Evolutionary conservation across 2,113 vertebrate species (phyloP), one percentile per base, ranked within the genome.

Genomic region (Haplochromis vanheusdeni): DNA sequence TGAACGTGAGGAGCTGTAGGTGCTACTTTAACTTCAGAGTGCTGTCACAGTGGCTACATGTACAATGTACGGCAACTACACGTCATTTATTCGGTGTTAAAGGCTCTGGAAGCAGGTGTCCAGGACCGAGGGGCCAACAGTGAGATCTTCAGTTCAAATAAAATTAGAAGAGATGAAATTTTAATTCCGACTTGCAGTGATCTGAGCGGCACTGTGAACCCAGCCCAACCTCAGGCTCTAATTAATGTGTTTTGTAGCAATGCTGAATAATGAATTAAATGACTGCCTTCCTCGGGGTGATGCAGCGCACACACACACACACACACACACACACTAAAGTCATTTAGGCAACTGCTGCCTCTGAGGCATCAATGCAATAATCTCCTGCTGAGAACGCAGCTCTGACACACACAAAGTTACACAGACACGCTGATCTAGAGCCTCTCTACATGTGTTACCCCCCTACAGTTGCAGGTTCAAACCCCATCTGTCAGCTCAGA

Each of bases 221-320:
- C 49, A 4, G 19, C 81, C 82, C 21, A 49, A 88, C 87, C 86
- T 28, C 79, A 12, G 86, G 77, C 84, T 77, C 58, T 89, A 83
- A 92, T 92, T 84, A 92, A 86, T 84, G 88, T 87, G 88, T 93
- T 89, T 89, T 86, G 89, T 31, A 84, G 70, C 45, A 9, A 86
- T 55, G 68, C 70, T 91, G 86, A 92, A 92, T 92, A 93, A 92
- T 87, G 87, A 81, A 92, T 93, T 91, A 89, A 93, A 87, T 84
- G 87, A 82, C 84, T 73, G 84, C 88, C 49, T 54, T 86, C 90
- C 89, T 91, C 42, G 1, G 82, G 86, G 82, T 79, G 55, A 68
- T 54, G 77, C 85, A 80, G 31, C 37, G 4, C 42, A 0, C 58
- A 6, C 23, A 19, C 65, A 68, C 75, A 1, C 56, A 62, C 58